These are phyloP conservation scores for Lapara coniferarum DNA, from an alignment of 2,888 invertebrate genomes.

Conservation along the genomic window DNA sequence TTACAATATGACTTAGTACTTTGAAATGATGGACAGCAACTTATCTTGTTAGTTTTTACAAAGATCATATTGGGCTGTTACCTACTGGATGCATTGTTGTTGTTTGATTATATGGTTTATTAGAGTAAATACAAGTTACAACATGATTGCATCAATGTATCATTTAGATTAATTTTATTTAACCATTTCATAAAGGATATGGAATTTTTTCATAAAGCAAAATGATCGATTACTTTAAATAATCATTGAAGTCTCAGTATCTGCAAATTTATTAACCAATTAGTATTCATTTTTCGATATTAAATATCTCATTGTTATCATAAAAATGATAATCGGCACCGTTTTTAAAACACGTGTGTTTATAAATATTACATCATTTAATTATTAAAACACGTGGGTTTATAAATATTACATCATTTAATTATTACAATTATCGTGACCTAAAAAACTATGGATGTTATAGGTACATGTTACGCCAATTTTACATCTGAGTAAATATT, in stretches of 20 bases:
- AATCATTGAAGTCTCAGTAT: neutral
- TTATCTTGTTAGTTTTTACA: neutral
- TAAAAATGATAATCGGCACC: neutral
- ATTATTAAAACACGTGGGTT: neutral
- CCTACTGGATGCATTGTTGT: no score
- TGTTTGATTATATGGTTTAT: no score
- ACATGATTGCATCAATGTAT: no score
- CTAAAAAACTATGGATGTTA: no score
- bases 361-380: constrained; percentile 6
- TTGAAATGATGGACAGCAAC: neutral
- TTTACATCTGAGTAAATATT: no score
- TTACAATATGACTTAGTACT: neutral
- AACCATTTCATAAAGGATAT: neutral
- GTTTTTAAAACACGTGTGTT: neutral
- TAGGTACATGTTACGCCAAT: no score
- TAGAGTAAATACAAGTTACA: no score
- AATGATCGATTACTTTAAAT: neutral
- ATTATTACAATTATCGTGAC: neutral
- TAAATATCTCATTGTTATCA: neutral
- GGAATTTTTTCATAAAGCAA: neutral
- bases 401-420: constrained; percentile 3
- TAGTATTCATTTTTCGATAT: neutral
- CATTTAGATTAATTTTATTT: no score
- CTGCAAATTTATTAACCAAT: neutral
- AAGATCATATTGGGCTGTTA: neutral